These are phyloP conservation scores for Protobothrops mucrosquamatus DNA, from an alignment of 2,113 vertebrate species.

Conservation along the genomic window DNA sequence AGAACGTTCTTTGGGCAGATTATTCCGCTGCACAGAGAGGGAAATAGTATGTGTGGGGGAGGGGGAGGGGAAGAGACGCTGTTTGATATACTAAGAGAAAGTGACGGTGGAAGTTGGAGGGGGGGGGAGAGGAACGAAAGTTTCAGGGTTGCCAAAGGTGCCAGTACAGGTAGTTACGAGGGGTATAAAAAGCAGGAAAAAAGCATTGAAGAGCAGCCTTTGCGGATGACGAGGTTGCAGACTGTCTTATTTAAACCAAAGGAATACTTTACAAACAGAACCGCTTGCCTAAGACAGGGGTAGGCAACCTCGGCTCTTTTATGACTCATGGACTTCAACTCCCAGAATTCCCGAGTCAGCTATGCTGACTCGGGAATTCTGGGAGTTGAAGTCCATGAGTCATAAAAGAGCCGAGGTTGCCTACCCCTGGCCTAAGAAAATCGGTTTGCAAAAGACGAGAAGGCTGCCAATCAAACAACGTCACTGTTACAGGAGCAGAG, in stretches of 20 bases:
- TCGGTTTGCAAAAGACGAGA: background rate
- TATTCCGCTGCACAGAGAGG: conserved; percentile 24
- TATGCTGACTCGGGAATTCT: too few relatives aligned
- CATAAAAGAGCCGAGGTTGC: too few relatives aligned
- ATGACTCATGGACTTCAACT: too few relatives aligned
- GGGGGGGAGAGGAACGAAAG: background rate
- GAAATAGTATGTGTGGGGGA: background rate
- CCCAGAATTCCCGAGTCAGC: too few relatives aligned
- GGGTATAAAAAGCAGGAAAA: background rate
- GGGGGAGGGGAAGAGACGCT: too few relatives aligned
- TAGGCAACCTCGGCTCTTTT: too few relatives aligned
- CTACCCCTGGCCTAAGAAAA: background rate
- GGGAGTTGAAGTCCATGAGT: too few relatives aligned
- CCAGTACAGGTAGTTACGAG: background rate
- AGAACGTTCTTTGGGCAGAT: background rate
- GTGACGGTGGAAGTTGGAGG: background rate
- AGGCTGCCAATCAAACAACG: background rate
- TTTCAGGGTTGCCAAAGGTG: background rate
- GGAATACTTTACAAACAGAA: background rate
- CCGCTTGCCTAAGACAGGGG: too few relatives aligned
- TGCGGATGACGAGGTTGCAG: background rate
- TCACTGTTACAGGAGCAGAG: background rate
- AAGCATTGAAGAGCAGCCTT: background rate
- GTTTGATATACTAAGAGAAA: background rate
- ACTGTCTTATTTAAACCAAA: background rate